Percentiles rank a stretch among this genome's conserved stretches.
Evolutionary conservation across 2,888 invertebrate genomes (phyloP).

Genomic region (Athetis lepigone): DNA sequence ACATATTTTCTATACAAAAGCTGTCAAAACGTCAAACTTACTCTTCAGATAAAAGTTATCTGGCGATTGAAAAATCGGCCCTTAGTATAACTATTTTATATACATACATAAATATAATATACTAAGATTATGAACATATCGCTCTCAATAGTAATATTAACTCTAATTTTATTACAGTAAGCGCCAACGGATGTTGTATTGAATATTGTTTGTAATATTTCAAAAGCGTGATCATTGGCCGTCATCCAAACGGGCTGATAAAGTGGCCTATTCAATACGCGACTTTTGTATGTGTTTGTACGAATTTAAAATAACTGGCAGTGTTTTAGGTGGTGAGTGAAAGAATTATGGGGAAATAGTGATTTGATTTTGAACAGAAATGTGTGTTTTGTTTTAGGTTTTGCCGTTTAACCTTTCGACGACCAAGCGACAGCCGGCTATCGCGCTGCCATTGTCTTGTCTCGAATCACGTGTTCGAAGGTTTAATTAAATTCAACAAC

Average conservation of each 20-base stretch:
- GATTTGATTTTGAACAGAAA: too few relatives aligned
- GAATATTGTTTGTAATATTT: slow-evolving; percentile 56
- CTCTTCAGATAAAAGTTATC: too few relatives aligned
- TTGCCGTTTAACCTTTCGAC: too few relatives aligned
- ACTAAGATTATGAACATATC: slow-evolving; percentile 1
- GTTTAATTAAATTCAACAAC: too few relatives aligned
- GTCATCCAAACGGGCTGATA: slow-evolving; percentile 52
- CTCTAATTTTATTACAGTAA: slow-evolving; percentile 29
- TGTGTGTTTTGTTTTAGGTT: too few relatives aligned
- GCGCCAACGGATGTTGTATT: slow-evolving; percentile 42
- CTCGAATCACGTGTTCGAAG: too few relatives aligned
- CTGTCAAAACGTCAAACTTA: too few relatives aligned
- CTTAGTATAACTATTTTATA: neutral
- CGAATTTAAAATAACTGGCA: slow-evolving; percentile 10
- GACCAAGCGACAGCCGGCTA: too few relatives aligned
- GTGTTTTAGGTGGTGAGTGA: slow-evolving; percentile 2
- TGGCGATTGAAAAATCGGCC: too few relatives aligned
- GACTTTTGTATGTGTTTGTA: slow-evolving; percentile 21
- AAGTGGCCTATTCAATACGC: slow-evolving; percentile 38
- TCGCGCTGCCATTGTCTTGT: too few relatives aligned
- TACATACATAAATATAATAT: neutral
- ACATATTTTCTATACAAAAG: too few relatives aligned
- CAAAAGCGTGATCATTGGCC: slow-evolving; percentile 51
- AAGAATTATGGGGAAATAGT: neutral
- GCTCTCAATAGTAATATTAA: slow-evolving; percentile 10